Evolutionary conservation across 1,140 invertebrate genomes (phyloP).

Genomic region (Drosophila santomea): DNA sequence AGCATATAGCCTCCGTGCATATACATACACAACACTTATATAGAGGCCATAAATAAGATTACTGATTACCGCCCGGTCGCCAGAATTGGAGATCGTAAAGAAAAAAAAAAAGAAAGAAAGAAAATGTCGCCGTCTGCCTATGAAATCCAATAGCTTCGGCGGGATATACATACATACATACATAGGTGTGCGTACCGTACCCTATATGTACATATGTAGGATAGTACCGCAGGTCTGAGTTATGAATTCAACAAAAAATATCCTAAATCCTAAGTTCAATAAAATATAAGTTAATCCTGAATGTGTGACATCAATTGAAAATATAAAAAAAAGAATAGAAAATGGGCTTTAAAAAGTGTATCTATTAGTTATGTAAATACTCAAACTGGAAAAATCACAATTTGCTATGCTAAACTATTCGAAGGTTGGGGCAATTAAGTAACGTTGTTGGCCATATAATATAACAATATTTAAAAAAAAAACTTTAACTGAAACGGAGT

Average conservation of each 20-base stretch:
- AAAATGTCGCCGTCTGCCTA: conserved; percentile 29
- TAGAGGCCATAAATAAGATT: conserved; percentile 75
- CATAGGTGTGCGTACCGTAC: neutral
- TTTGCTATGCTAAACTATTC: conserved; percentile 34
- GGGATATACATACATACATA: no score
- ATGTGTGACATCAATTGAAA: no score
- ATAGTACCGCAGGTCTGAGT: no score
- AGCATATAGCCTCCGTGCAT: conserved; percentile 14
- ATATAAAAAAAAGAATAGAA: neutral
- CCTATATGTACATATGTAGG: neutral
- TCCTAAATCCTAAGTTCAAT: neutral
- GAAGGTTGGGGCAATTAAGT: conserved; percentile 42
- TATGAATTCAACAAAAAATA: no score
- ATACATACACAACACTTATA: conserved; percentile 31
- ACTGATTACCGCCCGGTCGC: conserved; percentile 61
- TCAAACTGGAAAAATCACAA: conserved; percentile 34
- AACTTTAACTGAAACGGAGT: neutral
- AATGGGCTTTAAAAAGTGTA: neutral
- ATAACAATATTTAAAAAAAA: neutral
- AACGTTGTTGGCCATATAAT: neutral
- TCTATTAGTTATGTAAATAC: conserved; percentile 18
- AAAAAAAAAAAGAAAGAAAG: conserved; percentile 4
- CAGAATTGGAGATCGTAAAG: conserved; percentile 47
- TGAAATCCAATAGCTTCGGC: conserved; percentile 53
- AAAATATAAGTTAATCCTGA: neutral